Evolutionary conservation across 2,113 vertebrate genomes (phyloP), one percentile per base, ranked within the genome.

Genomic region (Oceanites oceanicus): DNA sequence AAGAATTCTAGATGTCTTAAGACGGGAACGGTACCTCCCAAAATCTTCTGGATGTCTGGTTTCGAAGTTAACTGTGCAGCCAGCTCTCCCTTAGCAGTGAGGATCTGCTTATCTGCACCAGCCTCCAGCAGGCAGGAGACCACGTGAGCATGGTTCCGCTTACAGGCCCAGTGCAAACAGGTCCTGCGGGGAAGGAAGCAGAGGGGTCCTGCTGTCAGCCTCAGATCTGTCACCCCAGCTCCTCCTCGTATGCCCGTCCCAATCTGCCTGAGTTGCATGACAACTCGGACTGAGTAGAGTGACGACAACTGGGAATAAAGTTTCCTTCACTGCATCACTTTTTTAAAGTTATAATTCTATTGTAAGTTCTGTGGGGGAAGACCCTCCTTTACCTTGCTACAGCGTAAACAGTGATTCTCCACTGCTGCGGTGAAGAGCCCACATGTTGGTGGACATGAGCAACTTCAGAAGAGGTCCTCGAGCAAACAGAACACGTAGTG

Each of bases 121-220:
- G 98, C 97, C 21, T 94, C 97, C 92, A 99, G 97, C 95, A 99
- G 97, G 95, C 98, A 99, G 68, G 98, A 97, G 94, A 99, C 99
- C 45, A 99, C 98, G 2, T 96, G 98, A 30, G 97, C 98, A 40
- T 99, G 99, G 97, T 99, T 99, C 94, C 99, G 97, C 95, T 99
- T 99, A 62, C 98, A 99, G 12, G 99, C 99, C 99, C 99, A 99
- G 95, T 99, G 99, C 87, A 99, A 95, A 59, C 98, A 99, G 2
- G 99, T 99, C 99, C 99, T 99, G 88, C 2, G 5, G 76, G 82
- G 58, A 72, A 40, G 59, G 67, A 83, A 88, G 47, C 63, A 50
- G 3, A 61, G 12, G 29, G 29, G 30, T 27, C 34, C 59, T 49
- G 36, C 29, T 6, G 27, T 63, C 34, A 19, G 32, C 34, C 10